Base-by-base conservation (phyloP, 2,113 vertebrate species). In the Gavia stellata region DNA sequence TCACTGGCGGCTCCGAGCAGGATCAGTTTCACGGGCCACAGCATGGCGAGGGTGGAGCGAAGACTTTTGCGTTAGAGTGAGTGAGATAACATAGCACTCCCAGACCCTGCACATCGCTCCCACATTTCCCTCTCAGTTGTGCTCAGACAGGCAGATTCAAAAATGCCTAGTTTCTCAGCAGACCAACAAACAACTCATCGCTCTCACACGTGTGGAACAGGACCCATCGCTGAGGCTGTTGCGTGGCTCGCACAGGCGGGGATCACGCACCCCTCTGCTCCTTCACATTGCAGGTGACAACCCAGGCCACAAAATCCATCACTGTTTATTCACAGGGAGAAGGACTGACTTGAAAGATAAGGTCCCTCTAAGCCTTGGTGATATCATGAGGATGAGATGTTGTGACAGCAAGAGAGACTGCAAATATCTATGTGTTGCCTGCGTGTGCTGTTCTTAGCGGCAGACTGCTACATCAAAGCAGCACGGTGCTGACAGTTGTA, bases 131-230 rank as follows among this genome's bases (percentile, higher is more conserved):
- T 79, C 29, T 72, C 33, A n/a, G 45, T 17, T 0, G 0, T 44
- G 40, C 63, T 50, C 29, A 70, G 34, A 45, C 12, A 53, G 59
- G 17, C n/a, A 70, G 18, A 15, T 25, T 67, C 17, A 49, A 31
- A 70, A 15, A 1, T 3, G 1, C 4, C n/a, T 4, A 6, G 4
- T 17, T 79, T 77, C 42, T 81, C 62, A 62, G 56, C 63, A 88
- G 47, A 20, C 9, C 67, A 75, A 33, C 47, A 88, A 75, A 33
- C 47, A 88, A 7, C 44, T 70, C 67, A 44, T 36, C 49, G 10
- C 59, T 63, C 17, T 33, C 36, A 33, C 26, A 42, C 0, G 0
- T 9, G 58, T 28, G 40, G 72, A n/a, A 36, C 1, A 0, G 45
- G 28, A 56, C 34, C 42, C 75, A 90, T 1, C 1, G 1, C 10